phyloP scores from a whole-genome alignment of 2,888 invertebrate species.

The Alcis repandata region DNA sequence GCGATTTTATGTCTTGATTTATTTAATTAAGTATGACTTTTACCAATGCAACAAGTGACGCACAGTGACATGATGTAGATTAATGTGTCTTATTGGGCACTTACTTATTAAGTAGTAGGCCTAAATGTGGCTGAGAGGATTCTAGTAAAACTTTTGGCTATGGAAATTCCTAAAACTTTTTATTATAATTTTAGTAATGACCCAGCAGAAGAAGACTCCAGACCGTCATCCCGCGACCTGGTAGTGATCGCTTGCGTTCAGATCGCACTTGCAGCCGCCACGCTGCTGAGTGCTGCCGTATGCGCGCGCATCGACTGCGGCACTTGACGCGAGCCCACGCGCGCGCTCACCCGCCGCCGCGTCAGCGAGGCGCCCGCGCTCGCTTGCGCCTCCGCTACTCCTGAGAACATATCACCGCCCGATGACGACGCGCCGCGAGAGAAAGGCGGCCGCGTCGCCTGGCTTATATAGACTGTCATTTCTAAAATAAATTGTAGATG shows the following conservation, averaged over 20 bases:
- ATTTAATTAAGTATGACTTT: not conserved
- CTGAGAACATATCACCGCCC: slow-evolving; percentile 63
- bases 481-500: not conserved
- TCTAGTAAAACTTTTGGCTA: too few species aligned
- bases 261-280: slow-evolving; percentile 79
- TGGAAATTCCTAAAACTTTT: not conserved
- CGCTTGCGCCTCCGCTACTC: slow-evolving; percentile 62
- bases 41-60: slow-evolving; percentile 1
- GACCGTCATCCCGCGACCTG: slow-evolving; percentile 75
- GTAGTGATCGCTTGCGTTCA: slow-evolving; percentile 83
- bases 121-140: too few species aligned
- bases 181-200: slow-evolving; percentile 68
- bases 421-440: slow-evolving; percentile 67
- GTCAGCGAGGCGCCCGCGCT: slow-evolving; percentile 71
- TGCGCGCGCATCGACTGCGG: slow-evolving; percentile 85
- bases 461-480: slow-evolving; percentile 81
- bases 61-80: not conserved
- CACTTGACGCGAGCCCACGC: slow-evolving; percentile 79
- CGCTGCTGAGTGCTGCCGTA: slow-evolving; percentile 82
- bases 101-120: too few species aligned
- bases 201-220: slow-evolving; percentile 73
- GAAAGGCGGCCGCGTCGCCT: slow-evolving; percentile 85
- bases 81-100: not conserved
- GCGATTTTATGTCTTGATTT: not conserved
- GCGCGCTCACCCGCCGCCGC: slow-evolving; percentile 72